These are phyloP conservation scores for Phyllopteryx taeniolatus DNA, from an alignment of 2,113 vertebrate species.

Conservation along the genomic window DNA sequence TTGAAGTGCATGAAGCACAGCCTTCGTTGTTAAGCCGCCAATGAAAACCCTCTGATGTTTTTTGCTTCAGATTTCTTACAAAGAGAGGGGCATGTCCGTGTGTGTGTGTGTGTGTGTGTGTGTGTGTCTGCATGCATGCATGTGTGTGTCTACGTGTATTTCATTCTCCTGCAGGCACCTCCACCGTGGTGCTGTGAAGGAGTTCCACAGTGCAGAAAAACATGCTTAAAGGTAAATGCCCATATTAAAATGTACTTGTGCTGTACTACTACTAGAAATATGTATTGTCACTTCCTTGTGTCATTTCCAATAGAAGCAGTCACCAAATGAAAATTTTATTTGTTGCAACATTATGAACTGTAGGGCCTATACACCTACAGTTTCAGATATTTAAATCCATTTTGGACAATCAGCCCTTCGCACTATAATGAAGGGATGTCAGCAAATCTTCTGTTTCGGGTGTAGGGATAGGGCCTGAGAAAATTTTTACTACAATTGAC, in stretches of 20 bases:
- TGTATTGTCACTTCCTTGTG: background rate
- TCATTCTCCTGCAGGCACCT: conserved; percentile 11
- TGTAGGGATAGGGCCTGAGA: background rate
- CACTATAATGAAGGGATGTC: no score
- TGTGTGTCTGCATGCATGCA: conserved; percentile 15
- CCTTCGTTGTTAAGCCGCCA: conserved; percentile 1
- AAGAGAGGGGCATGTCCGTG: conserved; percentile 1
- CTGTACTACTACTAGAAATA: background rate
- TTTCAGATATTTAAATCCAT: no score
- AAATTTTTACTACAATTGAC: background rate
- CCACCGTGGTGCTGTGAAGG: conserved; percentile 9
- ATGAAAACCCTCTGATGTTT: conserved; percentile 12
- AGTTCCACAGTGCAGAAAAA: conserved; percentile 11
- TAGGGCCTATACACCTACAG: background rate
- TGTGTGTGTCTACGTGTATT: conserved; percentile 17
- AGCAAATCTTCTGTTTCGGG: no score
- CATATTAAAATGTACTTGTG: background rate
- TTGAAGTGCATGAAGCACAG: conserved; percentile 11
- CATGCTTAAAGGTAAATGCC: background rate
- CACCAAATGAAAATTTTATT: background rate
- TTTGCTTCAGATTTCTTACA: conserved; percentile 15
- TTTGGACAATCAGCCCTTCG: no score
- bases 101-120: background rate
- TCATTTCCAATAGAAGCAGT: background rate
- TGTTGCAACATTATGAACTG: background rate